Evolutionary conservation across 2,113 vertebrate species (phyloP), one percentile per base, ranked within the genome.

Genomic region (Cavia aperea): DNA sequence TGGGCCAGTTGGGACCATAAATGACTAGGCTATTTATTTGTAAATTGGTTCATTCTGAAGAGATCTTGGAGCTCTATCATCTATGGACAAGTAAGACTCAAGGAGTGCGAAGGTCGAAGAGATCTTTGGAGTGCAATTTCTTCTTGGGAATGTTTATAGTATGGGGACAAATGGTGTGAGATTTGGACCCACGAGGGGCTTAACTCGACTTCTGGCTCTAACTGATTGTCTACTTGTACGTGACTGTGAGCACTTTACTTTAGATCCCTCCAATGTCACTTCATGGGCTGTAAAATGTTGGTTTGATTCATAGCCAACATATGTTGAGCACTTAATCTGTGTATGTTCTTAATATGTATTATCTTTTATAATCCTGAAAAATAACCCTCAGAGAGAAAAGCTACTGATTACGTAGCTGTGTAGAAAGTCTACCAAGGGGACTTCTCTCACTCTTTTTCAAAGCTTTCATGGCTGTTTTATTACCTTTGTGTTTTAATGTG

Each of bases 381-480:
- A 51, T 70, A 81, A 43, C 18, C 68, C 60, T 68, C 81, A 84
- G 15, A 75, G 54, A 36, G 72, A 77, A 78, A 39, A 51, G 39
- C 14, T 68, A 23, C 15, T 77, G 65, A 58, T 88, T 65, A 54
- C 26, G 33, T 65, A 90, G 29, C 73, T 70, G 33, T 15, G 4
- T 46, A 88, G 23, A n/a, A 77, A 86, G 33, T 70, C 36, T 88
- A 49, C 16, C 77, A 75, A 78, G 54, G 24, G 29, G 43, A 29
- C 85, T 88, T 81, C 36, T 90, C 62, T 82, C 33, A 49, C 23
- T 85, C 82, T 78, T 87, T 86, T 90, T 89, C 24, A 79, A 86
- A 83, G 81, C 49, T 62, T 4, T 88, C 65, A 88, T 90, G 66
- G 33, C 62, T 51, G 33, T 81, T 84, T 89, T 89, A 46, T 9